These are phyloP conservation scores for Neodiprion lecontei DNA, from an alignment of 1,140 invertebrate genomes.

Conservation along the genomic window DNA sequence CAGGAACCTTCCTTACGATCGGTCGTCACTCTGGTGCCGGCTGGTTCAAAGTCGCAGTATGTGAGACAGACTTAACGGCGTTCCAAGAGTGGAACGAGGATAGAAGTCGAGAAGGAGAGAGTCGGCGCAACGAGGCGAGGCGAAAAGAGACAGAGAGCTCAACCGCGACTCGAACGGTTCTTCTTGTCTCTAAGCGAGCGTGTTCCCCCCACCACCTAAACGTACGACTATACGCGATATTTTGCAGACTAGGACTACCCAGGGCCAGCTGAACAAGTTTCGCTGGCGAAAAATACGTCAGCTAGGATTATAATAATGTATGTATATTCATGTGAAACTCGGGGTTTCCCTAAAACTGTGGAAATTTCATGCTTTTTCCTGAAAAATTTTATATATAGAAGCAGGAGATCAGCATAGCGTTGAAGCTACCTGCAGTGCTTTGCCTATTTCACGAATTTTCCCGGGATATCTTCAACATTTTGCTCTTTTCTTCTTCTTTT, in stretches of 20 bases:
- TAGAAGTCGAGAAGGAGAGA: not conserved
- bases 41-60: too few species aligned
- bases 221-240: not conserved
- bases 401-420: constrained; percentile 54
- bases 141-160: not conserved
- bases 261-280: not conserved
- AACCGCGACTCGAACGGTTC: constrained; percentile 18
- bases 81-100: too few species aligned
- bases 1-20: too few species aligned
- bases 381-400: constrained; percentile 61
- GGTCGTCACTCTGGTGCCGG: too few species aligned
- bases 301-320: not conserved
- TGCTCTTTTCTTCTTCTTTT: too few species aligned
- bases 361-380: constrained; percentile 59
- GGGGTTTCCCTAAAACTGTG: constrained; percentile 49
- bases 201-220: not conserved
- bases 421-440: constrained; percentile 44
- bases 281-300: not conserved
- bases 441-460: constrained; percentile 49
- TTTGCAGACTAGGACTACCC: not conserved
- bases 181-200: not conserved
- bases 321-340: not conserved
- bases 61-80: too few species aligned
- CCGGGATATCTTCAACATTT: constrained; percentile 33
- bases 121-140: not conserved